A percentile compares a stretch with the other conserved stretches of the same genome.
Evolutionary conservation across 2,113 vertebrate species (phyloP).

Genomic region (Donacobius atricapilla): DNA sequence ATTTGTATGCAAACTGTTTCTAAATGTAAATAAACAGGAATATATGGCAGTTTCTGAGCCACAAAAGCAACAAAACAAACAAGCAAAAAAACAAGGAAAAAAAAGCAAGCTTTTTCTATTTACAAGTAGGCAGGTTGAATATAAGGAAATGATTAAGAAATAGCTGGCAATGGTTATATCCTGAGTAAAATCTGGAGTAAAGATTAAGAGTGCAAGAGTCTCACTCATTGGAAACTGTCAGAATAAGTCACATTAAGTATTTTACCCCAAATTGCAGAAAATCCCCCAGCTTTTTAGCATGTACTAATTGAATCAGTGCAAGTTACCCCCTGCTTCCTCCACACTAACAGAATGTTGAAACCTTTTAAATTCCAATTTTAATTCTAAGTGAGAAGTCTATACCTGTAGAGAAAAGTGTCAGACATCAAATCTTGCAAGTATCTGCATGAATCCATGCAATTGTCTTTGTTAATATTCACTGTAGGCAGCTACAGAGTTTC

Average conservation of each 20-base stretch:
- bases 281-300: background rate
- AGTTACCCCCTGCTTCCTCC: background rate
- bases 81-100: background rate
- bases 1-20: background rate
- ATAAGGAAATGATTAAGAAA: constrained; percentile 52
- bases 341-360: background rate
- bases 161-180: background rate
- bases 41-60: background rate
- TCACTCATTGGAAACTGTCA: background rate
- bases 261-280: background rate
- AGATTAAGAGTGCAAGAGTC: background rate
- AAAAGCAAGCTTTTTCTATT: background rate
- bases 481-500: background rate
- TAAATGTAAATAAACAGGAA: background rate
- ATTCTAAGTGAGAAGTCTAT: background rate
- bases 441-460: background rate
- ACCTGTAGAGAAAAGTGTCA: background rate
- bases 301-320: background rate
- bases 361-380: background rate
- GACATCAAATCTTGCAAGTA: background rate
- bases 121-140: background rate
- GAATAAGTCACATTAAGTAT: background rate
- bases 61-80: background rate
- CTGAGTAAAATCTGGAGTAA: constrained; percentile 34
- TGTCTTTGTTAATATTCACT: background rate